Conservation (phyloP, 2,888 invertebrate species). For the Agrypnus murinus region DNA sequence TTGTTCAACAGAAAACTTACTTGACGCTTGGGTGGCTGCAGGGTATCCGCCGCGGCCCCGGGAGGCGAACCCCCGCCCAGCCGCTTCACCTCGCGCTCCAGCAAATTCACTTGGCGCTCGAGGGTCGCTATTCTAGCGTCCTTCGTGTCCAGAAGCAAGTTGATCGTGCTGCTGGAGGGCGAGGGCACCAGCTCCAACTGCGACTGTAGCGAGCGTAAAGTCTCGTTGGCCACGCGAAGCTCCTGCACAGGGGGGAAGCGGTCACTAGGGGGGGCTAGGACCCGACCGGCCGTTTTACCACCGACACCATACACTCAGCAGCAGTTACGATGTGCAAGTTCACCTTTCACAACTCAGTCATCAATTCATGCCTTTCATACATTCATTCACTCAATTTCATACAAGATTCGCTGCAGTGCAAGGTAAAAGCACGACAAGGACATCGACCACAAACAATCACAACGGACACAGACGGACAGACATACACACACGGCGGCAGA, state of each 20-base stretch:
- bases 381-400: not conserved
- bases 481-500: slow-evolving; percentile 36
- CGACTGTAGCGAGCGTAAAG: slow-evolving; percentile 86
- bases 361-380: not conserved
- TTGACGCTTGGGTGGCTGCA: slow-evolving; percentile 80
- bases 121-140: slow-evolving; percentile 90
- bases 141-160: slow-evolving; percentile 88
- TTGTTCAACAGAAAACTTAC: slow-evolving; percentile 90
- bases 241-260: slow-evolving; percentile 75
- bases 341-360: not conserved
- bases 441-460: slow-evolving; percentile 28
- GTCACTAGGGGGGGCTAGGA: slow-evolving; percentile 47
- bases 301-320: slow-evolving; percentile 54
- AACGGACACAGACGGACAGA: slow-evolving; percentile 21
- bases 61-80: slow-evolving; percentile 64
- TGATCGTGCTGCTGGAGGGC: slow-evolving; percentile 81
- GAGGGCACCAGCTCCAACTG: slow-evolving; percentile 84
- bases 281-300: slow-evolving; percentile 57
- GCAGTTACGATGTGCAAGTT: slow-evolving; percentile 22
- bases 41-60: slow-evolving; percentile 65
- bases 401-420: slow-evolving; percentile 24
- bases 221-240: slow-evolving; percentile 89
- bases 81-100: slow-evolving; percentile 85
- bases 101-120: slow-evolving; percentile 87
- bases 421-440: slow-evolving; percentile 35